These are phyloP conservation scores for Sialia sialis DNA, from an alignment of 2,113 vertebrate genomes.

Conservation along the genomic window DNA sequence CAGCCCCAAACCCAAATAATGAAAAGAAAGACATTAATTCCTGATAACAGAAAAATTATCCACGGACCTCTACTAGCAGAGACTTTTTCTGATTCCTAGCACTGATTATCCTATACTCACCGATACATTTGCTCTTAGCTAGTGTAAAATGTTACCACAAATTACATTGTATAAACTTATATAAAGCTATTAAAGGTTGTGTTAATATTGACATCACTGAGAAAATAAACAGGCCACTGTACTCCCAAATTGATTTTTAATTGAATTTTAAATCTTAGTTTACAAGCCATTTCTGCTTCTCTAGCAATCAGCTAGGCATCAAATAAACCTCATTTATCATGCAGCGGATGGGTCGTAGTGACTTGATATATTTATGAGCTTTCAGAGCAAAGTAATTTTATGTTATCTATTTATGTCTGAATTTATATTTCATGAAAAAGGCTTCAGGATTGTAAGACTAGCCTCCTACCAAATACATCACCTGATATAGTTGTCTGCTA, in stretches of 20 bases:
- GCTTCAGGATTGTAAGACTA: background rate
- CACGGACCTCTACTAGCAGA: background rate
- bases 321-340: conserved; percentile 11
- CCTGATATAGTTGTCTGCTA: conserved; percentile 62
- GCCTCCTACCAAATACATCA: conserved; percentile 19
- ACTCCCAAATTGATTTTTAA: conserved; percentile 2
- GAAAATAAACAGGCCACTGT: conserved; percentile 18
- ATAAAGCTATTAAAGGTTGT: background rate
- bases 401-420: background rate
- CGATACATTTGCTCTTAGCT: background rate
- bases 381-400: conserved; percentile 45
- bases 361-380: conserved; percentile 33
- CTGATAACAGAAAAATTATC: background rate
- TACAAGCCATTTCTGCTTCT: conserved; percentile 30
- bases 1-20: background rate
- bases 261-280: background rate
- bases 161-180: background rate
- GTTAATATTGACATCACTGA: conserved; percentile 20
- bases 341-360: background rate
- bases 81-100: background rate
- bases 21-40: background rate
- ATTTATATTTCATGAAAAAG: conserved; percentile 23
- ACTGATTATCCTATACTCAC: background rate
- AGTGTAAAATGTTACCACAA: background rate
- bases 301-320: conserved; percentile 29